phyloP scores from a whole-genome alignment of 2,888 invertebrate genomes.

The Hyposoter didymator region DNA sequence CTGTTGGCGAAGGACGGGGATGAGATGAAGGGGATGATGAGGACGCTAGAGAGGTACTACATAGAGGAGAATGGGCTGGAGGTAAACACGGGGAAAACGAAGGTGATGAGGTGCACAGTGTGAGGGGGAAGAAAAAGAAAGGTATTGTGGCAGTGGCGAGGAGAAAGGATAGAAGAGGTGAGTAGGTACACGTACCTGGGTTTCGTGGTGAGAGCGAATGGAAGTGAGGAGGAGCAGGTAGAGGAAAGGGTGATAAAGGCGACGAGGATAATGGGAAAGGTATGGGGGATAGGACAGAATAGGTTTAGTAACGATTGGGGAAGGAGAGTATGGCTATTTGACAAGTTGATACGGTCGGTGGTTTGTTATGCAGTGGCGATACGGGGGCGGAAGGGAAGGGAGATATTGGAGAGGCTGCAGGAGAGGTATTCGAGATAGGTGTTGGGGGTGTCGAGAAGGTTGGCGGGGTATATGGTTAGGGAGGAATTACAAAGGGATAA shows the following conservation, averaged over 20 bases:
- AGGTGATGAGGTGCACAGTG: slow-evolving; percentile 60
- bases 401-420: slow-evolving; percentile 20
- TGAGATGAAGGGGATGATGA: slow-evolving; percentile 50
- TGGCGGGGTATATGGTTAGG: slow-evolving; percentile 60
- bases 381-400: slow-evolving; percentile 36
- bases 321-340: background rate
- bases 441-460: slow-evolving; percentile 39
- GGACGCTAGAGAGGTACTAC: slow-evolving; percentile 12
- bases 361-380: slow-evolving; percentile 47
- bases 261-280: slow-evolving; percentile 53
- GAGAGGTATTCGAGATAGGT: slow-evolving; percentile 24
- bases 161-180: slow-evolving; percentile 45
- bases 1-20: slow-evolving; percentile 37
- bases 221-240: slow-evolving; percentile 21
- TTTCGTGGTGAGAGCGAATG: slow-evolving; percentile 35
- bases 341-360: slow-evolving; percentile 22
- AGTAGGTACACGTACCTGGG: slow-evolving; percentile 59
- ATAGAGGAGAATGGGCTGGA: slow-evolving; percentile 21
- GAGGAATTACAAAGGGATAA: background rate
- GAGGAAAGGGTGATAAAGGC: slow-evolving; percentile 44
- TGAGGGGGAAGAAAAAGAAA: slow-evolving; percentile 43
- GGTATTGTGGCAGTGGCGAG: slow-evolving; percentile 29
- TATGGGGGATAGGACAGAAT: slow-evolving; percentile 31
- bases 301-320: slow-evolving; percentile 4
- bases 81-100: slow-evolving; percentile 63